Evolutionary conservation across 2,113 vertebrate species (phyloP), one percentile per base, ranked within the genome.

Genomic region (Pithys albifrons): DNA sequence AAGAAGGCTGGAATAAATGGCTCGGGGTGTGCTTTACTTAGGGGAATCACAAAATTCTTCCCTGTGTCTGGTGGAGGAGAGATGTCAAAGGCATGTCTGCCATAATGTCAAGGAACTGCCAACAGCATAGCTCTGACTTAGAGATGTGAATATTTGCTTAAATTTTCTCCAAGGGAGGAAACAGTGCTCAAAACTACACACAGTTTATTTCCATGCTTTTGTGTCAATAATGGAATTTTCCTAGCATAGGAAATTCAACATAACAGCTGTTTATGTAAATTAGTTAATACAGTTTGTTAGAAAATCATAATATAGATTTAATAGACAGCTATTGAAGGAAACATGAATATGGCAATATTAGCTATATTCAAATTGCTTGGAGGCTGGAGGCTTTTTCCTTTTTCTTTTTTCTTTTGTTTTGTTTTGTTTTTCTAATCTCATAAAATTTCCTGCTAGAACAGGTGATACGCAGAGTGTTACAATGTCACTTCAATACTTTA

Each of bases 211-310:
- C 18, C 19, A 39, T 31, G 48, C 6, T 46, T 90, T 85, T 80
- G 7, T 94, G 29, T 84, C 51, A 84, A 29, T 46, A 88, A 79
- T n/a, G 9, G 76, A 85, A 76, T 82, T 33, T 41, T 91, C 23
- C 51, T 51, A 48, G 46, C 29, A 66, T 3, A 77, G 33, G 43
- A 91, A 93, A 91, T 51, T 17, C n/a, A 91, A 70, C 14, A 35
- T 35, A 91, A 62, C 72, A 93, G 19, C 57, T 88, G 67, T 79
- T 93, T 77, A 83, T 55, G 78, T 62, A 88, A 85, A 95, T 88
- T 76, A 45, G 16, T 81, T 57, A 67, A 75, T 64, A 37, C 7
- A 55, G 14, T 51, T 66, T 18, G 41, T 8, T 2, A 85, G 31
- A 79, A 91, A 84, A 93, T 37, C 6, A 3, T 80, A 62, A n/a